Evolutionary conservation across 2,113 vertebrate species (phyloP).

Genomic region (Oryzias curvinotus): DNA sequence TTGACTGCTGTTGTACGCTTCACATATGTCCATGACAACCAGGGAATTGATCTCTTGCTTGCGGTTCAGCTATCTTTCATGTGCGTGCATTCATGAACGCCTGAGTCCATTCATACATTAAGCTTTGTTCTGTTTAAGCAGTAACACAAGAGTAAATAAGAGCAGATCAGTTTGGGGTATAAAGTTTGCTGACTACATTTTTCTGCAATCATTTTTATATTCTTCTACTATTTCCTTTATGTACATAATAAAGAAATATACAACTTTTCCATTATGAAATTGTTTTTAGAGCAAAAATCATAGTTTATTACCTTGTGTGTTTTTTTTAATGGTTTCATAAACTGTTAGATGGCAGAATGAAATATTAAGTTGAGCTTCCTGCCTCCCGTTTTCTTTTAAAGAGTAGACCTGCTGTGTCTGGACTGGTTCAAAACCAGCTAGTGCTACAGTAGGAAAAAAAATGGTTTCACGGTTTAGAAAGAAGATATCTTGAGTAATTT

Average conservation of each 20-base stretch:
- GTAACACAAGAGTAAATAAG: no score
- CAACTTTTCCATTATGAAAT: not conserved
- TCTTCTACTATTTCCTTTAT: not conserved
- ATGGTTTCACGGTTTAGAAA: not conserved
- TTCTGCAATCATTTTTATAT: no score
- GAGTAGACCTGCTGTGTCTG: slow-evolving; percentile 43
- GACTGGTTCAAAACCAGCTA: slow-evolving; percentile 5
- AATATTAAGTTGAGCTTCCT: not conserved
- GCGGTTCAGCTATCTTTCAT: no score
- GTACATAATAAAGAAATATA: not conserved
- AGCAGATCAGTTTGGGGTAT: no score
- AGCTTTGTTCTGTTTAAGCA: no score
- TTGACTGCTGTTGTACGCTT: no score
- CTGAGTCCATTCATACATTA: no score
- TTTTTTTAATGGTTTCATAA: not conserved
- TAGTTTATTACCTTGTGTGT: not conserved
- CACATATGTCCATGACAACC: no score
- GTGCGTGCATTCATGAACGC: no score
- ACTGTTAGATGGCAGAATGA: not conserved
- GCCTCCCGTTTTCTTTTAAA: slow-evolving; percentile 38
- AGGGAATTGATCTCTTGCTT: no score
- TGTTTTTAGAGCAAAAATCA: not conserved
- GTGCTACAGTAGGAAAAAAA: not conserved
- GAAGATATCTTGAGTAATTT: no score
- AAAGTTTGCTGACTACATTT: no score